Evolutionary conservation across 1,140 invertebrate genomes (phyloP).

Genomic region (Bathynomus jamesi): DNA sequence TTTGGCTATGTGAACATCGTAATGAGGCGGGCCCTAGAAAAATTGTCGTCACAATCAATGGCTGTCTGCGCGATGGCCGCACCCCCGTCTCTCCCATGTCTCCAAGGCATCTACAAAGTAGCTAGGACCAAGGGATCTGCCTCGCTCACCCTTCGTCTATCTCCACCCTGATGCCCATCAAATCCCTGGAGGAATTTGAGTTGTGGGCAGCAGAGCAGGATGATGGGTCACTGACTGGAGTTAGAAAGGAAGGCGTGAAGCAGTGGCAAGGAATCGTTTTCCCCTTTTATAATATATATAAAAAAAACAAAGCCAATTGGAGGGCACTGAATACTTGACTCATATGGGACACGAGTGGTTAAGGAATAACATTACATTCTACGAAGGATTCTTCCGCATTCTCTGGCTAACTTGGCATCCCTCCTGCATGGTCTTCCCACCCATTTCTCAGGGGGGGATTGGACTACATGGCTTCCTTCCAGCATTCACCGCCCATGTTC

Average conservation of each 20-base stretch:
- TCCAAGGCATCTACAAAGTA: constrained; percentile 77
- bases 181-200: background rate
- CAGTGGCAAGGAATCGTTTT: background rate
- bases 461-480: too few relatives aligned
- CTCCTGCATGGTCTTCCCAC: too few relatives aligned
- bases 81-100: constrained; percentile 72
- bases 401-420: too few relatives aligned
- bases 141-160: background rate
- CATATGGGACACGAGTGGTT: background rate
- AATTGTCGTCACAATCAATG: constrained; percentile 85
- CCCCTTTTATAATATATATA: background rate
- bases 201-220: background rate
- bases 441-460: too few relatives aligned
- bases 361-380: background rate
- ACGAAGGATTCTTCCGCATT: background rate
- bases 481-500: background rate
- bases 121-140: constrained; percentile 40
- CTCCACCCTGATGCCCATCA: background rate
- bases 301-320: background rate
- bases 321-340: background rate
- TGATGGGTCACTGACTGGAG: too few relatives aligned
- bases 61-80: constrained; percentile 59
- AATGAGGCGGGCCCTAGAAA: constrained; percentile 89
- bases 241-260: background rate
- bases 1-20: constrained; percentile 95